Conservation (phyloP, 2,888 invertebrate species). For the Lordiphosa fenestrarum region DNA sequence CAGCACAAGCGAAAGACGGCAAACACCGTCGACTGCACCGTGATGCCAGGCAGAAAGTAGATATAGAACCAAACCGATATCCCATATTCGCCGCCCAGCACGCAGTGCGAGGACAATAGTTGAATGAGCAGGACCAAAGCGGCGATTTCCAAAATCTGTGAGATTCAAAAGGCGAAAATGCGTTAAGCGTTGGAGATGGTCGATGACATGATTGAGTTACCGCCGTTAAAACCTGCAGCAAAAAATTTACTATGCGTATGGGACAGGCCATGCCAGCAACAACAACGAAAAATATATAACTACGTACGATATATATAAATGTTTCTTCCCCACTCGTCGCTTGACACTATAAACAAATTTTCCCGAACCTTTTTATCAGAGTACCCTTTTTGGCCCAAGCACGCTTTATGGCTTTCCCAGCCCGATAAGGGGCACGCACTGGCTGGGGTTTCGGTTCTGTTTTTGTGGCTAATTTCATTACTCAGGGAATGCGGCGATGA, state of each 20-base stretch:
- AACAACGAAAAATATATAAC: conserved; percentile 19
- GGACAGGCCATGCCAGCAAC: conserved; percentile 30
- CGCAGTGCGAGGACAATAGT: conserved; percentile 39
- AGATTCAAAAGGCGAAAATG: background rate
- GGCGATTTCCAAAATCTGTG: conserved; percentile 41
- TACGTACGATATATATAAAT: conserved; percentile 15
- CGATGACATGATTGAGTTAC: conserved; percentile 32
- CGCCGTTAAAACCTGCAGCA: conserved; percentile 35
- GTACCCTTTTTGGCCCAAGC: conserved; percentile 22
- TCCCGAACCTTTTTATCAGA: conserved; percentile 3
- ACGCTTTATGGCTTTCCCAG: conserved; percentile 23
- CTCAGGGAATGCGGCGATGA: conserved; percentile 69
- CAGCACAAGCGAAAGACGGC: conserved; percentile 31
- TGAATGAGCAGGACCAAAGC: conserved; percentile 26
- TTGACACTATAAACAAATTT: conserved; percentile 41
- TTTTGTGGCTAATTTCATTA: conserved; percentile 71
- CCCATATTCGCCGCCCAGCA: conserved; percentile 45
- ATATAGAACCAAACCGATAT: conserved; percentile 33
- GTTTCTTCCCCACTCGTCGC: conserved; percentile 28
- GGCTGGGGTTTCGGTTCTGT: conserved; percentile 14
- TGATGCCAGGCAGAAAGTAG: conserved; percentile 42
- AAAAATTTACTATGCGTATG: conserved; percentile 48
- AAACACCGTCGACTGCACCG: conserved; percentile 30
- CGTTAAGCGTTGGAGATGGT: background rate
- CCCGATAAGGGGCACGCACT: conserved; percentile 8